These are phyloP conservation scores for Anoplolepis gracilipes DNA, from an alignment of 1,140 invertebrate genomes.

Conservation along the genomic window DNA sequence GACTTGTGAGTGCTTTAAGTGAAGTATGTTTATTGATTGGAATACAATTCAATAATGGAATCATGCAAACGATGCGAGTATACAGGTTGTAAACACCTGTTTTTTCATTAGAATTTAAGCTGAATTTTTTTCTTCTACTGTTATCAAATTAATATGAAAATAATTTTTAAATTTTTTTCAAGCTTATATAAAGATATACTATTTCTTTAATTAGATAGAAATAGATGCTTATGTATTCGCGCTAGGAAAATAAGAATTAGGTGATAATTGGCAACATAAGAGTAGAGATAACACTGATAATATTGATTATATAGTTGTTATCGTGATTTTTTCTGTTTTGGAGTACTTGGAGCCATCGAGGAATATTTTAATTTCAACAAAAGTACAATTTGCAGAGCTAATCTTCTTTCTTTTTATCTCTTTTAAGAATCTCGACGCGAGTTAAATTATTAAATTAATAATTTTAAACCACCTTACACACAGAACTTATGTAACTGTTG, in stretches of 20 bases:
- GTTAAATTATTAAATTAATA: conserved; percentile 21
- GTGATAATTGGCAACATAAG: neutral
- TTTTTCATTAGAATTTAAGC: neutral
- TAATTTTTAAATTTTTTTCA: neutral
- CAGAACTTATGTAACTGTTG: neutral
- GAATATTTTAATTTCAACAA: neutral
- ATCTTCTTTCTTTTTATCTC: too few relatives aligned
- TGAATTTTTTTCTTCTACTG: neutral
- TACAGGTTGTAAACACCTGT: neutral
- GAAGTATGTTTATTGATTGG: neutral
- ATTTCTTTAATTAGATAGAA: conserved; percentile 1
- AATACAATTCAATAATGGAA: neutral
- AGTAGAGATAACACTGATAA: conserved; percentile 5
- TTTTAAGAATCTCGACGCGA: neutral
- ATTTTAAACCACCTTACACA: neutral
- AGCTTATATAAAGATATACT: neutral
- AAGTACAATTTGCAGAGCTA: neutral
- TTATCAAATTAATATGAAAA: neutral
- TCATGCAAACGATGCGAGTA: conserved; percentile 15
- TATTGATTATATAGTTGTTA: neutral
- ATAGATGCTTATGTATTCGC: neutral
- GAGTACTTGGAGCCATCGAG: conserved; percentile 43
- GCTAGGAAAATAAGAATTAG: neutral
- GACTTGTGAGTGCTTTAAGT: neutral
- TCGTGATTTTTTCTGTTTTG: neutral